Evolutionary conservation across 2,888 invertebrate genomes (phyloP), one percentile per base, ranked within the genome.

Genomic region (Didymodactylos carnosus): DNA sequence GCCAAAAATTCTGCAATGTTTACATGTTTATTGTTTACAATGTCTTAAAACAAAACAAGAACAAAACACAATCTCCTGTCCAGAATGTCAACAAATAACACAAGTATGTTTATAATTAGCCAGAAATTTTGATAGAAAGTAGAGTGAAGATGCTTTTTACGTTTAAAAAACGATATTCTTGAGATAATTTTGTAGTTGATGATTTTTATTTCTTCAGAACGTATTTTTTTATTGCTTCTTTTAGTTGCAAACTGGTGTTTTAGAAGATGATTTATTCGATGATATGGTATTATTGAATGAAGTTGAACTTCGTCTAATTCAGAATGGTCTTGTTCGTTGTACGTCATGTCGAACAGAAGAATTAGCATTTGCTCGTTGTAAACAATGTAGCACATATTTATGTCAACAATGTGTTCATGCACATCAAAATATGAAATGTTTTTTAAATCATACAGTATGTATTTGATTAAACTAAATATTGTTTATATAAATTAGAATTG

Each of bases 281-380:
- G 93, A 94, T 83, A 91, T 91, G 83, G 90, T 92, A 79, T 87
- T 90, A 78, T 90, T 90, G 75, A 83, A 83, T 76, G 76, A 81
- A 76, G 77, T 84, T 75, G 84, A 84, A 75, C 80, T 81, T 78
- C 78, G 78, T 10, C 88, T 90, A 73, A 88, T 90, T 81, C 89
- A 89, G 80, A 86, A 84, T 77, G 85, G 86, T 80, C 89, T 90
- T 77, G 85, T 87, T 49, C 80, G 86, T 2, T 94, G 94, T 85
- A 92, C 93, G 73, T 92, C 93, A 77, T 95, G 94, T 86, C 94
- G 93, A 82, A 90, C 92, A 79, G 92, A 92, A 85, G 93, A 94
- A 85, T 89, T 90, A 79, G 94, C 94, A 23, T 90, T 93, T 72
- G 93, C 94, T 16, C 88, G 92, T 76, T 95, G 94, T 85, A 90